Base-by-base conservation (phyloP, 1,140 invertebrate genomes). In the Camponotus vicinus region DNA sequence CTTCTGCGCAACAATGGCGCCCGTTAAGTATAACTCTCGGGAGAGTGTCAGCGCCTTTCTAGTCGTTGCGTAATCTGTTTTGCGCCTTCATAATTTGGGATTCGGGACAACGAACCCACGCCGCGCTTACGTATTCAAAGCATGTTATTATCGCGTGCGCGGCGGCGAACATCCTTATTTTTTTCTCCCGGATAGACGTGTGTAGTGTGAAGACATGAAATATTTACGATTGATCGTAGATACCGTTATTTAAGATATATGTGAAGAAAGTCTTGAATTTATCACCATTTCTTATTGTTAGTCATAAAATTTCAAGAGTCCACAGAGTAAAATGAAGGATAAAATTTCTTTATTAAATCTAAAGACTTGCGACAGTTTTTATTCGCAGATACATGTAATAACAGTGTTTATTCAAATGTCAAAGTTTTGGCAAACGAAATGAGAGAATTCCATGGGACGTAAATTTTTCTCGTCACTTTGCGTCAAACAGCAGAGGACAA, bases 1-100 rank as follows among this genome's bases (percentile, higher is more conserved):
- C 79, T 82, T 82, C 67, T 73, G 67, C 79, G 79, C 79, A 82
- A 82, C 79, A 82, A 82, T 82, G 79, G 67, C 79, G 66, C 18
- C 79, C 67, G 52, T 70, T 82, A 82, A 71, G 52, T 32, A 82
- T 59, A 71, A 73, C 67, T 27, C 70, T 32, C 15, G 0, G 15
- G 66, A 42, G 67, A 82, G 52, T 73, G 67, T 71, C 79, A 55
- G 79, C 55, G 79, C 67, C 79, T 82, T 82, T 82, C 79, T 82
- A 82, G 52, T 45, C 18, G 66, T 82, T 82, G 67, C 79, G 52
- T 34, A 82, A 73, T 82, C 79, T 21, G 79, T 69, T 63, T 82
- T 69, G 79, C 67, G 67, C 67, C 79, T 79, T 59, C 52, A 42
- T 71, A 82, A 82, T 82, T 82, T 45, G 67, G 52, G 57, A 70